Conservation (phyloP, 1,140 invertebrate species). For the Temnothorax nylanderi region DNA sequence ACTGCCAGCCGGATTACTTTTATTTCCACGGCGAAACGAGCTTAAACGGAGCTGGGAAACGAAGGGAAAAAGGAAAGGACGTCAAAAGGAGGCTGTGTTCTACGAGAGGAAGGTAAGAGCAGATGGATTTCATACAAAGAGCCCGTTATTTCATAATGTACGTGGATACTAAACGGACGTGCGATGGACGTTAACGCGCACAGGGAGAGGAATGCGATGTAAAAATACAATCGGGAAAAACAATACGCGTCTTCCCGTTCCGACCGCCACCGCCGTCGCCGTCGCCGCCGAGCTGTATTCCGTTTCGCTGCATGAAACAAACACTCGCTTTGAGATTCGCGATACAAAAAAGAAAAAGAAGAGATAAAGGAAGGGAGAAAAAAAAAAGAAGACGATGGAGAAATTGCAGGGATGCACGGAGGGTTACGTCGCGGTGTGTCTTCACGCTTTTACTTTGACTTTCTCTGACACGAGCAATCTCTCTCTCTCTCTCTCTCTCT, state of each 20-base stretch:
- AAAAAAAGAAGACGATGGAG: neutral
- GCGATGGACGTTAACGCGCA: slow-evolving; percentile 52
- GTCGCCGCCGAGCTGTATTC: neutral
- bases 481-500: neutral
- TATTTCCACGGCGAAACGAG: neutral
- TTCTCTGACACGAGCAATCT: slow-evolving; percentile 29
- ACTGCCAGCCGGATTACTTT: slow-evolving; percentile 17
- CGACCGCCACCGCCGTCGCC: slow-evolving; percentile 28
- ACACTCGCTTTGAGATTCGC: slow-evolving; percentile 47
- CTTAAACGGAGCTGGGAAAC: neutral
- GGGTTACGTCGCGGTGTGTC: slow-evolving; percentile 19
- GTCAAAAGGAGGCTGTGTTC: slow-evolving; percentile 25
- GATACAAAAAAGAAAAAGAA: slow-evolving; percentile 24
- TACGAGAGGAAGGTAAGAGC: neutral
- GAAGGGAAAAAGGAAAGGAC: neutral
- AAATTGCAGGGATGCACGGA: slow-evolving; percentile 30
- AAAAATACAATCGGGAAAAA: slow-evolving; percentile 67
- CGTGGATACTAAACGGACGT: slow-evolving; percentile 63
- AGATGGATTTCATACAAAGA: slow-evolving; percentile 57
- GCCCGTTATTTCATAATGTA: slow-evolving; percentile 54
- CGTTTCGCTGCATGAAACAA: slow-evolving; percentile 11
- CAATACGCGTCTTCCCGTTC: slow-evolving; percentile 50
- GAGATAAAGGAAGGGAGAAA: neutral
- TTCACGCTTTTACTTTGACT: slow-evolving; percentile 42
- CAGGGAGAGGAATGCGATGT: slow-evolving; percentile 13